phyloP scores from a whole-genome alignment of 2,797 vertebrate species.

The Gadopsis marmoratus region DNA sequence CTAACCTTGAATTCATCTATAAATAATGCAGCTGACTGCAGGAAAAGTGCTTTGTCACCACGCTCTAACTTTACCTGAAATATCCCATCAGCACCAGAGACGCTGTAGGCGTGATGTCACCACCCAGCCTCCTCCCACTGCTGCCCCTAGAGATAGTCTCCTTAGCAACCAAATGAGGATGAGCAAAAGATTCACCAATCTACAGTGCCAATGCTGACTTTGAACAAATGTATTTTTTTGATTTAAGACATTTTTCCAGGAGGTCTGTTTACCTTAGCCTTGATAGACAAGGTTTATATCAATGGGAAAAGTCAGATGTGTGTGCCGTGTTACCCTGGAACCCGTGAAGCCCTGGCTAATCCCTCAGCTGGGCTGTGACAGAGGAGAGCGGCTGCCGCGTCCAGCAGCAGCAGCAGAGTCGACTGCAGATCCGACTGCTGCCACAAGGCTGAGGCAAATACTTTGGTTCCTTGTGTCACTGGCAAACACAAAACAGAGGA shows the following conservation, averaged over 20 bases:
- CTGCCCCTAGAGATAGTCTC: slow-evolving; percentile 73
- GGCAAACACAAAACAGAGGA: slow-evolving; percentile 38
- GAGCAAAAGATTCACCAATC: slow-evolving; percentile 58
- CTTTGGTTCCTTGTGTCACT: slow-evolving; percentile 47
- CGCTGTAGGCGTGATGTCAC: slow-evolving; percentile 75
- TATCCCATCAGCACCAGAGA: slow-evolving; percentile 55
- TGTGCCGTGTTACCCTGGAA: slow-evolving; percentile 8
- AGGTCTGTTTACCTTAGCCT: background rate
- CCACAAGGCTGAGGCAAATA: slow-evolving; percentile 21
- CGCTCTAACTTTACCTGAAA: slow-evolving; percentile 70
- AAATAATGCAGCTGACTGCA: slow-evolving; percentile 39
- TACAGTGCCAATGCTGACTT: slow-evolving; percentile 58
- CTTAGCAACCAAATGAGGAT: slow-evolving; percentile 78
- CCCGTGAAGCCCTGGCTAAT: slow-evolving; percentile 4
- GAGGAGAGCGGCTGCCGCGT: slow-evolving; percentile 7
- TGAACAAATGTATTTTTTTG: slow-evolving; percentile 27
- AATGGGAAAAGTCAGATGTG: background rate
- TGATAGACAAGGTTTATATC: background rate
- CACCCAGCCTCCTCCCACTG: slow-evolving; percentile 66
- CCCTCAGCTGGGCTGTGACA: slow-evolving; percentile 49
- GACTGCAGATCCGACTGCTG: slow-evolving; percentile 23
- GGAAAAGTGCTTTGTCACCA: slow-evolving; percentile 71
- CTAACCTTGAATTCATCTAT: slow-evolving; percentile 28
- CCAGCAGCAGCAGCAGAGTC: background rate
- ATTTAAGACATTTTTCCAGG: background rate